These are phyloP conservation scores for Micrasema minimum DNA, from an alignment of 1,140 invertebrate genomes.

Conservation along the genomic window DNA sequence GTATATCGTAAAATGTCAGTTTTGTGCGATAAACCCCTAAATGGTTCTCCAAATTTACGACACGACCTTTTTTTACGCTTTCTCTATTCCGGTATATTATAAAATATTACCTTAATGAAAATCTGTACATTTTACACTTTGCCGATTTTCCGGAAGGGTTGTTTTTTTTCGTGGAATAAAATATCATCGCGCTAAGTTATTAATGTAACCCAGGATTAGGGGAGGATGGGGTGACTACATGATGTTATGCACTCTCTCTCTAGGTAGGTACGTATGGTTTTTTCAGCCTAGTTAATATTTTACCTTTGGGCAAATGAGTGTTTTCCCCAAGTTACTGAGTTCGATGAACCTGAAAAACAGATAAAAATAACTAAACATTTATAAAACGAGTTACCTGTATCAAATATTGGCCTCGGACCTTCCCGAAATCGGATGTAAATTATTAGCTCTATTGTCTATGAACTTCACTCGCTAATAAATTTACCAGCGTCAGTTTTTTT, in stretches of 20 bases:
- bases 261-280: background rate
- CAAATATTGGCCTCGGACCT: no score
- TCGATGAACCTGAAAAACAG: no score
- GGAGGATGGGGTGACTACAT: constrained; percentile 11
- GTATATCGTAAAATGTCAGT: constrained; percentile 52
- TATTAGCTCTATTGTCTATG: no score
- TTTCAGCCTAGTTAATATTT: constrained; percentile 4
- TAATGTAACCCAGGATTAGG: constrained; percentile 39
- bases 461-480: no score
- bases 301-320: no score
- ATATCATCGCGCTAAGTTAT: constrained; percentile 43
- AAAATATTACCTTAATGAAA: constrained; percentile 55
- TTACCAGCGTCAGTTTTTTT: no score
- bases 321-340: no score
- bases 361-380: no score
- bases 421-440: no score
- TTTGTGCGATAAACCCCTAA: constrained; percentile 51
- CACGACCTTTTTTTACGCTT: constrained; percentile 50
- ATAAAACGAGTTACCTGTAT: no score
- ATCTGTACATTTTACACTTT: constrained; percentile 54
- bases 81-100: constrained; percentile 53
- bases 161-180: constrained; percentile 41
- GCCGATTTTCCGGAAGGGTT: constrained; percentile 42
- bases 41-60: constrained; percentile 49
- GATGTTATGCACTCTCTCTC: background rate